Percentiles rank a stretch among this genome's conserved stretches.
phyloP scores from a whole-genome alignment of 1,140 invertebrate species.

The Ceratitis capitata region DNA sequence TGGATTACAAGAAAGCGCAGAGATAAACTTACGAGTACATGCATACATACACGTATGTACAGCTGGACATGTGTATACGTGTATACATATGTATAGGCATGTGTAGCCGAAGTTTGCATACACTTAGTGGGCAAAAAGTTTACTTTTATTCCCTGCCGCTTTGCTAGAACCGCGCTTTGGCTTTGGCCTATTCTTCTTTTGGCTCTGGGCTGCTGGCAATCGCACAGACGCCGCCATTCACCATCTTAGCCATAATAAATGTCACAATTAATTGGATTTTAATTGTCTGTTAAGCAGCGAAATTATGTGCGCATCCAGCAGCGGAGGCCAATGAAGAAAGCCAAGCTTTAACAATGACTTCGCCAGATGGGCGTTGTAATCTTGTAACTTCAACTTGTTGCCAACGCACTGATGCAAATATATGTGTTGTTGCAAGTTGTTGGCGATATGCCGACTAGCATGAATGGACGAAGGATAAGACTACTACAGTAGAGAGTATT shows the following conservation, averaged over 20 bases:
- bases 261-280: conserved; percentile 48
- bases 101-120: not conserved
- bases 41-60: not conserved
- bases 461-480: too few relatives aligned
- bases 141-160: too few relatives aligned
- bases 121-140: conserved; percentile 8
- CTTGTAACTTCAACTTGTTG: not conserved
- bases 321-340: not conserved
- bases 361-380: not conserved
- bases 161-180: too few relatives aligned
- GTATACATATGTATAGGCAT: not conserved
- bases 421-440: conserved; percentile 14
- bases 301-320: conserved; percentile 41
- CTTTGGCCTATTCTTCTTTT: not conserved
- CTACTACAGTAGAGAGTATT: too few relatives aligned
- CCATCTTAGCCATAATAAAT: conserved; percentile 45
- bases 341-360: not conserved
- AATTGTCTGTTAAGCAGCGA: conserved; percentile 47
- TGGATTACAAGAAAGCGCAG: not conserved
- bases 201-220: not conserved
- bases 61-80: not conserved
- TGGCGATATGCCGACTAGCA: too few relatives aligned
- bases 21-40: not conserved
- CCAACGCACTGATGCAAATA: conserved; percentile 19
- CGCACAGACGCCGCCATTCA: conserved; percentile 13